Evolutionary conservation across 1,140 invertebrate species (phyloP).

Genomic region (Cecropterus lyciades): DNA sequence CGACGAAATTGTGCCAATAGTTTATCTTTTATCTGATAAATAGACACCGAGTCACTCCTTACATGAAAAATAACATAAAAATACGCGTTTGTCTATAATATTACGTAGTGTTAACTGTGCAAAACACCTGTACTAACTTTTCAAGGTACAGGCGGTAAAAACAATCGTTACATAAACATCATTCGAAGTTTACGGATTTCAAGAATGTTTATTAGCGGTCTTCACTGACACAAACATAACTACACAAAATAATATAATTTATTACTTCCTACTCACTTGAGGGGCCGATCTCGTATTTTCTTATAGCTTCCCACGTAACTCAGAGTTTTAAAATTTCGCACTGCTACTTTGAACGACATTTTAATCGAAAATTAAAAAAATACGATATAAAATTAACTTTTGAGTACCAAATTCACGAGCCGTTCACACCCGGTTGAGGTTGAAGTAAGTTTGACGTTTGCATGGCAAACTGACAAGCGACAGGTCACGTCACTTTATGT

Average conservation of each 20-base stretch:
- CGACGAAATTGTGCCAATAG: constrained; percentile 31
- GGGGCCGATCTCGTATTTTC: constrained; percentile 63
- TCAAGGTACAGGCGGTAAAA: not conserved
- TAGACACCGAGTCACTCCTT: not conserved
- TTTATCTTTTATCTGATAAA: constrained; percentile 37
- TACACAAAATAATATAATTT: not conserved
- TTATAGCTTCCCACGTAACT: constrained; percentile 72
- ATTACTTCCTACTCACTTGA: constrained; percentile 55
- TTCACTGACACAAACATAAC: constrained; percentile 2
- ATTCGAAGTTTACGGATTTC: not conserved
- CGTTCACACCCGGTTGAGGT: constrained; percentile 4
- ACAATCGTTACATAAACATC: constrained; percentile 4
- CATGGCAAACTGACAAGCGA: constrained; percentile 37
- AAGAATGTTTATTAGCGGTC: not conserved
- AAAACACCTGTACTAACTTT: not conserved
- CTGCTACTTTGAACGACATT: constrained; percentile 68
- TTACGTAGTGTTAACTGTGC: not conserved
- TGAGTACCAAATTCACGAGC: constrained; percentile 1
- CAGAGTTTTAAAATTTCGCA: constrained; percentile 62
- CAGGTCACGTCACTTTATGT: constrained; percentile 51
- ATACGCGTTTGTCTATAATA: not conserved
- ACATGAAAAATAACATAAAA: not conserved
- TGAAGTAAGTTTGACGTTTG: constrained; percentile 33
- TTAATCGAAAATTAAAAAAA: constrained; percentile 31
- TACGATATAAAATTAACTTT: not conserved